Evolutionary conservation across 2,888 invertebrate genomes (phyloP), one percentile per base, ranked within the genome.

Genomic region (Mactromeris polynyma): DNA sequence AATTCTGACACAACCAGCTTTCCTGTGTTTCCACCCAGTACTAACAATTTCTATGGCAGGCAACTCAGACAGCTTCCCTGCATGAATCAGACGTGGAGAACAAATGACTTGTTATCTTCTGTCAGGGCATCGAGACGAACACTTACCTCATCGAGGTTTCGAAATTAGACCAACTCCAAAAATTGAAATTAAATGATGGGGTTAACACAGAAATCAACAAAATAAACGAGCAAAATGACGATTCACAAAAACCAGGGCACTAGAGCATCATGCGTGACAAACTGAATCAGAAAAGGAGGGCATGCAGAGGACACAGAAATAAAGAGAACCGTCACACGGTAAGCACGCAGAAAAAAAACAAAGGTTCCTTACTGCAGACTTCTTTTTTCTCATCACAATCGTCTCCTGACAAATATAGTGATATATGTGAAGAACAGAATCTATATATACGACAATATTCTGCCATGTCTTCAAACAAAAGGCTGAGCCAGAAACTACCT

Each of bases 311-410:
- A 64, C 58, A 64, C 4, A 64, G 26, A 64, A n/a, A 54, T 1
- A 6, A 54, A 6, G 21, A 26, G 26, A 26, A 26, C 4, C 9
- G 26, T 46, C 46, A 51, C 21, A 36, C 36, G 36, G 19, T 2
- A 33, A 73, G 73, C 73, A 33, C 33, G 19, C 31, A 80, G 31
- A 38, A 19, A 31, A 33, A 46, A 73, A 42, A 82, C 73, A 42
- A 33, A 80, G 9, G n/a, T 26, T 31, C 21, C 90, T 90, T 90
- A 90, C 90, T 77, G 64, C 86, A n/a, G 81, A 64, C 36, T 85
- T 83, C 36, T 88, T 46, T 51, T 84, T 88, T 79, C 90, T 77
- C 38, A 90, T 58, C 42, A 86, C 87, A 85, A 90, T 86, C 2
- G 86, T 64, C 14, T 86, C 90, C 90, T 90, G 81, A 21, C 42